These are phyloP conservation scores for Tinamus guttatus DNA, from an alignment of 2,113 vertebrate species.

Conservation along the genomic window DNA sequence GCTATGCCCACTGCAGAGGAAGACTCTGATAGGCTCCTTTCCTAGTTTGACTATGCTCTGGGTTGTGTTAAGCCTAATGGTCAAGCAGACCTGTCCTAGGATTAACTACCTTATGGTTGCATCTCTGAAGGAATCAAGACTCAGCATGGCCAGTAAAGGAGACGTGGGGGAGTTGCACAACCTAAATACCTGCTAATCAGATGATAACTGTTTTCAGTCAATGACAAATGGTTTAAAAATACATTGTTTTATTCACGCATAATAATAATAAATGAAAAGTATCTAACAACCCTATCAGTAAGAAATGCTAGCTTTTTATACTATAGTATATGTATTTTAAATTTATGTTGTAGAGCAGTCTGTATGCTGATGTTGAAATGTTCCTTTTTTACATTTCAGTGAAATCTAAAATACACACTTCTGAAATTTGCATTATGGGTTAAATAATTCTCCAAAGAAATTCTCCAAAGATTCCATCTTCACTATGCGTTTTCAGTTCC, in stretches of 20 bases:
- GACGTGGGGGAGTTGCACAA: background rate
- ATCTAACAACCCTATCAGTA: background rate
- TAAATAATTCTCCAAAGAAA: conserved; percentile 17
- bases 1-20: too few species aligned
- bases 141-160: background rate
- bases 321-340: background rate
- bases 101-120: background rate
- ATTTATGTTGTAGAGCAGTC: background rate
- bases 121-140: background rate
- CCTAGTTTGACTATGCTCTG: background rate
- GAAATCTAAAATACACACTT: background rate
- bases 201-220: background rate
- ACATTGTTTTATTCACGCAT: background rate
- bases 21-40: too few species aligned
- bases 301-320: background rate
- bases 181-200: background rate
- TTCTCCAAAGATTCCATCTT: conserved; percentile 27
- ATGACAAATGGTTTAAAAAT: too few species aligned
- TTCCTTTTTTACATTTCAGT: conserved; percentile 4
- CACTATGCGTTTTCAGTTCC: conserved; percentile 23
- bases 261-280: background rate
- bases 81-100: background rate
- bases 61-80: background rate
- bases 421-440: conserved; percentile 53
- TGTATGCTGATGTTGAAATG: background rate